These are phyloP conservation scores for Myotis lucifugus DNA, from an alignment of 2,113 vertebrate genomes.

Conservation along the genomic window DNA sequence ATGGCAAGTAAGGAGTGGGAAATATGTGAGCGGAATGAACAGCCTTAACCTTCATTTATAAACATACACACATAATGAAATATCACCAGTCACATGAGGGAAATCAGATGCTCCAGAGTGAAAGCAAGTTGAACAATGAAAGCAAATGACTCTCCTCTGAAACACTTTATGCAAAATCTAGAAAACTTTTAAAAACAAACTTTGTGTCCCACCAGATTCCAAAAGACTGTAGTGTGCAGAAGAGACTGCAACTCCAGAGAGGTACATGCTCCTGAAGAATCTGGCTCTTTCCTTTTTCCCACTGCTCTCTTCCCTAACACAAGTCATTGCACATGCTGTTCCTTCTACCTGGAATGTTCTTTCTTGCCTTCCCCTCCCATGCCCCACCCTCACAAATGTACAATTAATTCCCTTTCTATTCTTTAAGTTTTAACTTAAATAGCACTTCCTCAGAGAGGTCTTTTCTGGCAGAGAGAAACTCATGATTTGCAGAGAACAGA, in stretches of 20 bases:
- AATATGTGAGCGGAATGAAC: not conserved
- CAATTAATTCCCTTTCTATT: not conserved
- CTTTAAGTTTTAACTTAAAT: not conserved
- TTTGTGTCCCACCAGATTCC: not conserved
- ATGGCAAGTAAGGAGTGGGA: not conserved
- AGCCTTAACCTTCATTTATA: not conserved
- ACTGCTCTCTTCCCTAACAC: not conserved
- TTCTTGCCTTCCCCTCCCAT: not conserved
- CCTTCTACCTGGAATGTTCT: not conserved
- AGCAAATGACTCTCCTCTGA: not conserved
- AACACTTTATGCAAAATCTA: not conserved
- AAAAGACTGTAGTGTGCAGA: not conserved
- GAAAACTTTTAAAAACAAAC: not conserved
- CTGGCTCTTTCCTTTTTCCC: not conserved
- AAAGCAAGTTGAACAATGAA: not conserved
- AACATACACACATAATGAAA: not conserved
- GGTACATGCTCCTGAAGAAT: not conserved
- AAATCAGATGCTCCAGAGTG: not conserved
- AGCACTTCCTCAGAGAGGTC: not conserved
- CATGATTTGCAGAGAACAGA: not conserved
- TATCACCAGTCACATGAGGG: not conserved
- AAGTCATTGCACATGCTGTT: not conserved
- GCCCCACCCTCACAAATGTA: not conserved
- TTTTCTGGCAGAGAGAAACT: not conserved
- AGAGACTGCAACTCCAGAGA: not conserved